These are phyloP conservation scores for Drosophila hydei DNA, from an alignment of 1,140 invertebrate genomes.

Conservation along the genomic window DNA sequence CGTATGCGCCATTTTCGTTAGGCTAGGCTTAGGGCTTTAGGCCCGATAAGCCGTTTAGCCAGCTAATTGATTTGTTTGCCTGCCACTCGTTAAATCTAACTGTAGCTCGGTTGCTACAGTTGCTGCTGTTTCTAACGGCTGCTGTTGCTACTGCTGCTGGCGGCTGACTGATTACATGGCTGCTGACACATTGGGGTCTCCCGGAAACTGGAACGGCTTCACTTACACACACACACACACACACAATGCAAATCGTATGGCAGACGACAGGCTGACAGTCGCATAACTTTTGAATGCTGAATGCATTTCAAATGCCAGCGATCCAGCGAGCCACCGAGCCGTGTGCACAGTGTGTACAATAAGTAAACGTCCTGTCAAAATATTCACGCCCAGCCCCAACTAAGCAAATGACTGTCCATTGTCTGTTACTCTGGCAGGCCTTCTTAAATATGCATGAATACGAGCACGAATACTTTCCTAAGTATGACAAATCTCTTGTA, in stretches of 20 bases:
- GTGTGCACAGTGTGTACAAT: conserved; percentile 44
- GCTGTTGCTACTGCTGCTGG: conserved; percentile 5
- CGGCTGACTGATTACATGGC: conserved; percentile 45
- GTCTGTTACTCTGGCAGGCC: conserved; percentile 21
- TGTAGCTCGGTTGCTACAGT: conserved; percentile 2
- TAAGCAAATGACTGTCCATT: conserved; percentile 49
- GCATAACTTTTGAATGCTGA: conserved; percentile 35
- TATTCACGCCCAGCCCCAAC: conserved; percentile 57
- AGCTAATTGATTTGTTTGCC: conserved; percentile 64
- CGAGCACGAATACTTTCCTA: conserved; percentile 20
- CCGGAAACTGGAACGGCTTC: conserved; percentile 35
- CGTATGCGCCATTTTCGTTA: conserved; percentile 24
- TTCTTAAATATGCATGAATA: conserved; percentile 44
- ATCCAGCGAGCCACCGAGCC: background rate
- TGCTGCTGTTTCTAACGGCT: background rate
- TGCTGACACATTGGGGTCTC: conserved; percentile 50
- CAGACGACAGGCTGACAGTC: conserved; percentile 48
- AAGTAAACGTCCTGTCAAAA: conserved; percentile 61
- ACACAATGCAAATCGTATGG: conserved; percentile 37
- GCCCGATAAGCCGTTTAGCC: conserved; percentile 50
- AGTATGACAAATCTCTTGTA: conserved; percentile 62
- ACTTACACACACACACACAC: conserved; percentile 8
- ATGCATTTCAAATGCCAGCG: conserved; percentile 48
- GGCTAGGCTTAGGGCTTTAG: conserved; percentile 30
- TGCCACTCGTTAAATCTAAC: background rate